Conservation (phyloP, 2,797 vertebrate species). For the Psittacula echo region DNA sequence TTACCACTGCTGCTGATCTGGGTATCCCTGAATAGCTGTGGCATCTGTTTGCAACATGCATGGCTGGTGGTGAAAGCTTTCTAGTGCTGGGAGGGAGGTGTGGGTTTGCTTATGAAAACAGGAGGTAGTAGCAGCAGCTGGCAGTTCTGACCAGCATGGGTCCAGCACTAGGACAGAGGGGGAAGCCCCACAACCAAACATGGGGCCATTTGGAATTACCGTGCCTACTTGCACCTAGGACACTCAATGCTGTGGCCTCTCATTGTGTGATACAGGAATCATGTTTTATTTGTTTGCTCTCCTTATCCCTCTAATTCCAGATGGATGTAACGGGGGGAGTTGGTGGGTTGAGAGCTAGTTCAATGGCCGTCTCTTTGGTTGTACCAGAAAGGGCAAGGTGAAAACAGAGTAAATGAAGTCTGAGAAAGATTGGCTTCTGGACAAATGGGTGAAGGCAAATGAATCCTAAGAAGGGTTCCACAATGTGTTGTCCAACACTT, state of each 20-base stretch:
- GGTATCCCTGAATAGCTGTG: neutral
- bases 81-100: neutral
- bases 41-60: neutral
- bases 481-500: neutral
- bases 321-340: accelerated
- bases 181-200: neutral
- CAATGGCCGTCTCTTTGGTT: too few species aligned
- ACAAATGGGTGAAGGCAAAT: neutral
- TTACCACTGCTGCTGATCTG: neutral
- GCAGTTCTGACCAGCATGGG: neutral
- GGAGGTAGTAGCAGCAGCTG: neutral
- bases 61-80: neutral
- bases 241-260: neutral
- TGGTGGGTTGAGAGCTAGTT: neutral
- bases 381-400: neutral
- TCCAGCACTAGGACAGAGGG: neutral
- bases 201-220: neutral
- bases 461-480: neutral
- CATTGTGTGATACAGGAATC: neutral
- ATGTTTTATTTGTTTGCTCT: neutral
- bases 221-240: neutral
- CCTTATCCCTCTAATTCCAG: neutral
- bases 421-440: neutral
- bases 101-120: neutral
- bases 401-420: neutral